Evolutionary conservation across 2,888 invertebrate genomes (phyloP), one percentile per base, ranked within the genome.

Genomic region (Hipparchia semele): DNA sequence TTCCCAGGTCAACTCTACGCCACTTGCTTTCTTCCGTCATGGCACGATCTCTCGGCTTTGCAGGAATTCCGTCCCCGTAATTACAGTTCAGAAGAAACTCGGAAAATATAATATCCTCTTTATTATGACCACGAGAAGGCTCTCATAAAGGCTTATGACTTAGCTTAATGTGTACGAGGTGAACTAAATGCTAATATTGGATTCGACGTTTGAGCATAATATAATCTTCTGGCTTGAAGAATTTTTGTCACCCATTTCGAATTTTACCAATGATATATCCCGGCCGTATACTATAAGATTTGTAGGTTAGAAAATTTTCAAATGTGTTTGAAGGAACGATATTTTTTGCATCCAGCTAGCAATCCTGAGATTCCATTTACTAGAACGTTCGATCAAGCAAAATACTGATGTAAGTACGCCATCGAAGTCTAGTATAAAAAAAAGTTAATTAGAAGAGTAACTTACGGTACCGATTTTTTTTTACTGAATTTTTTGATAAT

Each of bases 51-150:
- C 59, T 60, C 68, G 59, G 68, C 58, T 68, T 68, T 51, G 12
- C 68, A 68, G 68, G 68, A 68, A 68, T 59, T 68, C 68, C 68
- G 68, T 51, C 68, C 59, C 60, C 23, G 59, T 68, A 68, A 68
- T 68, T 68, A 68, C 68, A 68, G 60, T 68, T 68, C 51, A 68
- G 68, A 60, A 68, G 68, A 68, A 68, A 68, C 59, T 68, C 49
- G 33, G 68, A 59, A 68, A 59, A 68, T 68, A 68, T 59, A 68
- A 68, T 51, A 60, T 60, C 68, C 51, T 49, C 68, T 59, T 68
- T 68, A 68, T 68, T 39, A 51, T 51, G 59, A 60, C 59, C 59
- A 6, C 59, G 51, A 58, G 46, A 51, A 58, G 23, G 33, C 33
- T 59, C 58, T 58, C 58, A 4, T 58, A 58, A 58, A 58, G 23